Conservation (phyloP, 1,140 invertebrate genomes). For the Ridgeia piscesae region DNA sequence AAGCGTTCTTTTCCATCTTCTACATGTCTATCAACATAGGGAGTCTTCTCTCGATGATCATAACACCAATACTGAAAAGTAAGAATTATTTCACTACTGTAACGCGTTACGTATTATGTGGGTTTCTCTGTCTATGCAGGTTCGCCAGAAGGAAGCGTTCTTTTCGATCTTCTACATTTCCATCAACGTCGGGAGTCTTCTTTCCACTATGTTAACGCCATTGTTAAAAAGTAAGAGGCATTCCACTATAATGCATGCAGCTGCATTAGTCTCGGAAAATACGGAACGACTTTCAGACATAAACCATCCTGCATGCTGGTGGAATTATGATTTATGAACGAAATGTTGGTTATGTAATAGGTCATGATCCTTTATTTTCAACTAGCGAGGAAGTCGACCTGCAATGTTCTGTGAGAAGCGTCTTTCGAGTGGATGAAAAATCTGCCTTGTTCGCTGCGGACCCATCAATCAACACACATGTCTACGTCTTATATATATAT, state of each 20-base stretch:
- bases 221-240: conserved; percentile 65
- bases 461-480: too few relatives aligned
- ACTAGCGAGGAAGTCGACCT: too few relatives aligned
- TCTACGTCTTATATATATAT: too few relatives aligned
- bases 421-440: too few relatives aligned
- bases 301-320: not conserved
- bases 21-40: conserved; percentile 93
- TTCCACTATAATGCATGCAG: not conserved
- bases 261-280: too few relatives aligned
- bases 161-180: conserved; percentile 94
- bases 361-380: too few relatives aligned
- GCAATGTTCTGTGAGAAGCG: too few relatives aligned
- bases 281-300: not conserved
- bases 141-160: conserved; percentile 68
- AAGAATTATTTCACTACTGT: conserved; percentile 18
- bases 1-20: conserved; percentile 88
- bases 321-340: too few relatives aligned
- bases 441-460: too few relatives aligned
- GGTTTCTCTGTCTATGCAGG: not conserved
- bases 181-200: conserved; percentile 87
- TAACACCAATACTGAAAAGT: conserved; percentile 81
- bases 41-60: conserved; percentile 82
- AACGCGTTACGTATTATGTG: not conserved
- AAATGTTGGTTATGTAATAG: too few relatives aligned
- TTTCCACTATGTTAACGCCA: conserved; percentile 88